Base-by-base conservation (phyloP, 2,797 vertebrate species). In the Amphiprion clarkii region DNA sequence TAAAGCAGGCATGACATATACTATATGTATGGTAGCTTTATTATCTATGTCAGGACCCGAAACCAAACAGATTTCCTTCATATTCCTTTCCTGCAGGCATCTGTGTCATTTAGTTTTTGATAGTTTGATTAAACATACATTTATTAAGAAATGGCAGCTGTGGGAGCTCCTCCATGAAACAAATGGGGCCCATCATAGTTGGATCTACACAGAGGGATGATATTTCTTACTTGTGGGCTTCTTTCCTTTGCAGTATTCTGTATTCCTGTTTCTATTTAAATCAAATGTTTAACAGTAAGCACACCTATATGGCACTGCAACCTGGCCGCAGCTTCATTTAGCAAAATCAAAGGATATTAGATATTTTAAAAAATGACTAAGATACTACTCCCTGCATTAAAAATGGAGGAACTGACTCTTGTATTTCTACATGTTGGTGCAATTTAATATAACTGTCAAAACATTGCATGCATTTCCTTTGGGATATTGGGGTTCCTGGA, bases 41-140 rank as follows among this genome's bases (percentile, higher is more conserved):
- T 49, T 19, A 46, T 44, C 14, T 6, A 17, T 6, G 7, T 17
- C 7, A 49, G 0, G 1, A 49, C 19, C 56, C 55, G 25, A 29
- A 60, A 46, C 9, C 21, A 48, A 25, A 33, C 2, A 13, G 51
- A 8, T 5, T 17, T n/a, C 17, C n/a, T n/a, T 49, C 17, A 49
- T 25, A 8, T 19, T 48, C 7, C 5, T 12, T 6, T 48, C 23
- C 9, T 40, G 10, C 49, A 60, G 17, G 2, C 39, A 27, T 57
- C 33, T 44, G 12, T 27, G 13, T 59, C 25, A 72, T 6, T 36
- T 23, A 29, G 2, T 51, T 65, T 53, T 3, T 55, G 11, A 17
- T 49, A 17, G 60, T 61, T 51, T 51, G 31, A 79, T 48, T 13
- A 58, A 53, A 46, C n/a, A 54, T 17, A 31, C 17, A 13, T 56